A percentile compares a stretch with the other conserved stretches of the same genome.
These are phyloP conservation scores for Dreissena polymorpha DNA, from an alignment of 1,140 invertebrate species.

Conservation along the genomic window DNA sequence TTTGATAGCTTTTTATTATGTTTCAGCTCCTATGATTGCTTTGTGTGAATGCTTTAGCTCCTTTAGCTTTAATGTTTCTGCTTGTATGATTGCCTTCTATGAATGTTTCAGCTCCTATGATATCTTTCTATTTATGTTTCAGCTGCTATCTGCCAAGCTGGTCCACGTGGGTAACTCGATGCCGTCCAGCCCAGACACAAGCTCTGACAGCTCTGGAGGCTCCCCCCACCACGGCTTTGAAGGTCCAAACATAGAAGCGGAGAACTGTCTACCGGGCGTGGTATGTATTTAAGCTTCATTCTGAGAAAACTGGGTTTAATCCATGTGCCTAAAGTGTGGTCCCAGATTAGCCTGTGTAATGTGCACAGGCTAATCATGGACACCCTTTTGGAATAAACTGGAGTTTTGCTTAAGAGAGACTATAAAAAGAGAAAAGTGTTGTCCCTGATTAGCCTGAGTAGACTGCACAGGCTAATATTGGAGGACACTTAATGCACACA, in stretches of 20 bases:
- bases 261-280: conserved; percentile 94
- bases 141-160: conserved; percentile 92
- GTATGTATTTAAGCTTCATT: conserved; percentile 82
- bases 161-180: conserved; percentile 90
- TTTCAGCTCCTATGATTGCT: too few species aligned
- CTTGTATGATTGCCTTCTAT: too few species aligned
- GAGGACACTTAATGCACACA: neutral
- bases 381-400: too few species aligned
- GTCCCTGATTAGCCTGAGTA: neutral
- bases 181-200: conserved; percentile 92
- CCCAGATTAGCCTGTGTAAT: neutral
- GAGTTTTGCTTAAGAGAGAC: too few species aligned
- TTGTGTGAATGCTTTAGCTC: too few species aligned
- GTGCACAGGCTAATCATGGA: neutral
- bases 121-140: conserved; percentile 51
- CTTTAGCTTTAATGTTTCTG: too few species aligned
- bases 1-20: too few species aligned
- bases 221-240: conserved; percentile 82
- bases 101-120: too few species aligned
- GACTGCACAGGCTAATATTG: neutral
- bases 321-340: neutral
- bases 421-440: neutral
- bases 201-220: conserved; percentile 92
- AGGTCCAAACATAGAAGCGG: conserved; percentile 90
- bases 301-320: neutral